A percentile compares a stretch with the other conserved stretches of the same genome.
These are phyloP conservation scores for Corticium candelabrum DNA, from an alignment of 37 sponge, comb jelly and placozoan genomes.

Conservation along the genomic window DNA sequence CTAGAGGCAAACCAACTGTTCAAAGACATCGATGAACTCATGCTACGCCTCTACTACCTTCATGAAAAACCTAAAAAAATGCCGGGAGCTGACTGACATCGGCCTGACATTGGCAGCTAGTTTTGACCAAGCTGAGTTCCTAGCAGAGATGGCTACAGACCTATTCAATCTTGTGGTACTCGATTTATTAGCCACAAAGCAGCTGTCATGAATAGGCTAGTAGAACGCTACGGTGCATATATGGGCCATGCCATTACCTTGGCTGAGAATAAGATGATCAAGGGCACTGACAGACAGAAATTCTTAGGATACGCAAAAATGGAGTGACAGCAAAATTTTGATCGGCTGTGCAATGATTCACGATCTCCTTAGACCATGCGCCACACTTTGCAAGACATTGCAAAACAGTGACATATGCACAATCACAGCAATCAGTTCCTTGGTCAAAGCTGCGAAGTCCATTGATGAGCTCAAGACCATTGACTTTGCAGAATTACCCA, in stretches of 20 bases:
- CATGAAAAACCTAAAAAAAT: neutral
- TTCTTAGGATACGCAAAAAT: neutral
- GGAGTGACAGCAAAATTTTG: neutral
- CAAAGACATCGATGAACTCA: neutral
- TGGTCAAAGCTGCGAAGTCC: no score
- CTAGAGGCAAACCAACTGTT: neutral
- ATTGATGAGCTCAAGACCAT: no score
- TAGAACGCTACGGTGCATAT: neutral
- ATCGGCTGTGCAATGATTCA: neutral
- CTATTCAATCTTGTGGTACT: neutral
- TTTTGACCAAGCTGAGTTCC: constrained; percentile 12
- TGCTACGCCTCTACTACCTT: neutral
- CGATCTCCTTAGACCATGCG: no score
- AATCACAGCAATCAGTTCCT: no score
- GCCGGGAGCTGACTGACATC: neutral
- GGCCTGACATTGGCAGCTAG: constrained; percentile 15
- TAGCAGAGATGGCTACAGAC: neutral
- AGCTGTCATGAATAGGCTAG: neutral
- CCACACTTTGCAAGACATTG: neutral
- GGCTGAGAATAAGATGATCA: neutral
- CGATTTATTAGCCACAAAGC: neutral
- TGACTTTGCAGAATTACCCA: no score
- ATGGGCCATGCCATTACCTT: neutral
- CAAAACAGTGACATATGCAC: no score
- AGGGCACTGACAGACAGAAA: neutral